Conservation (phyloP, 2,888 invertebrate species). For the Phania funesta region DNA sequence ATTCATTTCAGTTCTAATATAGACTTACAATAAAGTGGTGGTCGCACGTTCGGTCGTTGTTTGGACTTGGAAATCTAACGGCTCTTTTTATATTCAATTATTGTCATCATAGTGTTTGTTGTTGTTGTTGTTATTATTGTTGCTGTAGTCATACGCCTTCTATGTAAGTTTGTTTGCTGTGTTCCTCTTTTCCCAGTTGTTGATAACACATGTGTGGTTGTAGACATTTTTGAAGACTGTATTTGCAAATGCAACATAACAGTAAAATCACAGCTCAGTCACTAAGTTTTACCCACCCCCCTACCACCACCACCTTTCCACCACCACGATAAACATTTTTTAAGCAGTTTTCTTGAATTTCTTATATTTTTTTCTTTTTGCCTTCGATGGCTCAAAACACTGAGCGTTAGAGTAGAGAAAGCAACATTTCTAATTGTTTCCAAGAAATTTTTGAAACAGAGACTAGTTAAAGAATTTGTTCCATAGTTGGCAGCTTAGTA, state of each 20-base stretch:
- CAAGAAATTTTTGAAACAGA: constrained; percentile 55
- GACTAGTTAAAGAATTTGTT: constrained; percentile 19
- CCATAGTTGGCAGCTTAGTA: background rate
- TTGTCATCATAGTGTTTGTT: constrained; percentile 51
- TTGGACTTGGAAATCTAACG: constrained; percentile 47
- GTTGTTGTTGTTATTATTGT: constrained; percentile 12
- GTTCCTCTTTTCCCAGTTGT: constrained; percentile 11
- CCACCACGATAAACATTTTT: constrained; percentile 38
- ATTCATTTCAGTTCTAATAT: constrained; percentile 50
- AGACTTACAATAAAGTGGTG: constrained; percentile 34
- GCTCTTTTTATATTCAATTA: constrained; percentile 49
- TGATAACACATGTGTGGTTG: constrained; percentile 29
- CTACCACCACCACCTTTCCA: constrained; percentile 19
- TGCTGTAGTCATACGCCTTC: constrained; percentile 55
- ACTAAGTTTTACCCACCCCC: constrained; percentile 40
- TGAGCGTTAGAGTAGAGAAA: constrained; percentile 65
- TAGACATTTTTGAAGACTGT: constrained; percentile 48
- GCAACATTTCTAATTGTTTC: constrained; percentile 65
- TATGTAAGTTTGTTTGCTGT: constrained; percentile 33
- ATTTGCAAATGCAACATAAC: constrained; percentile 64
- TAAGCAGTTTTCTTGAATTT: constrained; percentile 19
- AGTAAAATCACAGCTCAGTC: constrained; percentile 72
- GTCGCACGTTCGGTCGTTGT: background rate
- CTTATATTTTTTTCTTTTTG: constrained; percentile 6
- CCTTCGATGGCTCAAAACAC: constrained; percentile 31